These are phyloP conservation scores for Macrocentrus cingulum DNA, from an alignment of 1,140 invertebrate species.

Conservation along the genomic window DNA sequence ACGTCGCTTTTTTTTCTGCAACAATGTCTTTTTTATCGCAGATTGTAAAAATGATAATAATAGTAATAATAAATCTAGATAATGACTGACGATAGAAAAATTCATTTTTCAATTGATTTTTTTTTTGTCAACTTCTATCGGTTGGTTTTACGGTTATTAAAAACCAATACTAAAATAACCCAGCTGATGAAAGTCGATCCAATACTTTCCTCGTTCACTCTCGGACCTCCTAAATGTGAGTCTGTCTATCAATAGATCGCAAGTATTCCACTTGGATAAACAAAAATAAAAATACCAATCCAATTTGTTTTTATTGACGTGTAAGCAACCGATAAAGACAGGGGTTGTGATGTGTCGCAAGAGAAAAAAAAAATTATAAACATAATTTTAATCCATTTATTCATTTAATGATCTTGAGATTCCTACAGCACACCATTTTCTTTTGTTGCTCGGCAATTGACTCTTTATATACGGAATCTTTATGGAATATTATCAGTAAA, in stretches of 20 bases:
- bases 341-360: too few relatives aligned
- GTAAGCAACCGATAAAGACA: too few relatives aligned
- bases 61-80: too few relatives aligned
- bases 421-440: not conserved
- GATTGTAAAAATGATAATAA: too few relatives aligned
- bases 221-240: conserved; percentile 3
- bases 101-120: not conserved
- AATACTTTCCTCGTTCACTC: conserved; percentile 16
- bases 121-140: conserved; percentile 2
- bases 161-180: not conserved
- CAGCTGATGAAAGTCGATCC: conserved; percentile 23
- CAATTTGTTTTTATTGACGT: not conserved
- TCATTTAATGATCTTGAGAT: not conserved
- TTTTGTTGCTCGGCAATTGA: conserved; percentile 17
- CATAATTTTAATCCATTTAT: not conserved
- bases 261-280: not conserved
- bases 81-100: too few relatives aligned
- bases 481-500: conserved; percentile 20
- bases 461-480: conserved; percentile 16
- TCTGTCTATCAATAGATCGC: not conserved
- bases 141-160: not conserved
- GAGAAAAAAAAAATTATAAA: conserved; percentile 5
- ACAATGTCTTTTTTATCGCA: too few relatives aligned
- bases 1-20: too few relatives aligned
- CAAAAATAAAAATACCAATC: not conserved